Evolutionary conservation across 2,113 vertebrate species (phyloP).

Genomic region (Antigone vipio): DNA sequence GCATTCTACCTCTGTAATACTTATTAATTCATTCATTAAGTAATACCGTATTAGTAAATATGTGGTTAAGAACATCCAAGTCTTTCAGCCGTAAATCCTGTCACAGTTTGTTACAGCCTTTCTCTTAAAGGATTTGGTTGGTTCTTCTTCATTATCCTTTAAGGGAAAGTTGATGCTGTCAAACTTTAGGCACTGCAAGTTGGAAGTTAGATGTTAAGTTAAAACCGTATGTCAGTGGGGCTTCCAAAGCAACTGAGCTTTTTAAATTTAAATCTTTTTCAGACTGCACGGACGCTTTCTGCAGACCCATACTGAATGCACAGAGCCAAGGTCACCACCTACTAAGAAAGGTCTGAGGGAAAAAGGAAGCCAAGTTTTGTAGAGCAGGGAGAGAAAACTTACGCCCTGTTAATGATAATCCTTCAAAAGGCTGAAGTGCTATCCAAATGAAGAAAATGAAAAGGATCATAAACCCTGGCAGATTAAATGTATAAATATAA

Average conservation of each 20-base stretch:
- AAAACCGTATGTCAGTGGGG: neutral
- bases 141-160: neutral
- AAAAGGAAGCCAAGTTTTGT: neutral
- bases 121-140: neutral
- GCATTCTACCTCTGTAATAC: neutral
- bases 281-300: neutral
- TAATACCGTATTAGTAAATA: neutral
- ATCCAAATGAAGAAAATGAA: neutral
- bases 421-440: neutral
- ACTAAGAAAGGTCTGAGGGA: neutral
- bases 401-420: neutral
- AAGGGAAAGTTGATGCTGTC: neutral
- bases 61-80: neutral
- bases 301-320: neutral
- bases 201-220: neutral
- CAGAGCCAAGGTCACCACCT: neutral
- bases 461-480: neutral
- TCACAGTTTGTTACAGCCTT: neutral
- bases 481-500: neutral
- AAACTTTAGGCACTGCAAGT: neutral
- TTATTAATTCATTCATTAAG: neutral
- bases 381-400: neutral
- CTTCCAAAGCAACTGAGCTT: neutral
- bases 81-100: neutral
- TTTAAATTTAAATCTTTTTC: neutral